Percentiles rank a stretch among this genome's conserved stretches.
phyloP scores from a whole-genome alignment of 1,140 invertebrate genomes.

The Cotesia vestalis region DNA sequence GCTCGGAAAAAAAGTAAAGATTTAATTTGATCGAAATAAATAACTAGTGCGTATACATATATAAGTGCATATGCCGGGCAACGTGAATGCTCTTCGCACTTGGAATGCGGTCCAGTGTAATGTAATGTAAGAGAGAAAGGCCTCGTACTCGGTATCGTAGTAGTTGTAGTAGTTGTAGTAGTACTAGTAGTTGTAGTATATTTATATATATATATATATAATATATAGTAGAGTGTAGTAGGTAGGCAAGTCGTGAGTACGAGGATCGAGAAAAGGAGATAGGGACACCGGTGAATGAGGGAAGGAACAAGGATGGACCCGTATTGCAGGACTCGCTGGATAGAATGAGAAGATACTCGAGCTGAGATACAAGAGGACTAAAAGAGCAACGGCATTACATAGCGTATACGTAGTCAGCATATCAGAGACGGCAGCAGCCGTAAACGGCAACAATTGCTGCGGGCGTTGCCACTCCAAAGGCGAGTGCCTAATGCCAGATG shows the following conservation, averaged over 20 bases:
- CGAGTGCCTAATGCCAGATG: slow-evolving; percentile 60
- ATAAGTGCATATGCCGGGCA: slow-evolving; percentile 23
- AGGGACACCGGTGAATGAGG: neutral
- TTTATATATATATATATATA: too few species aligned
- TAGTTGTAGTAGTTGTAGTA: neutral
- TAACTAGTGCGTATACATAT: slow-evolving; percentile 8
- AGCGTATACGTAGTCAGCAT: slow-evolving; percentile 2
- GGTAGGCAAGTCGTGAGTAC: too few species aligned
- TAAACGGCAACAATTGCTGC: slow-evolving; percentile 61
- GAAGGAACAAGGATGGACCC: neutral
- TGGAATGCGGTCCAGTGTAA: slow-evolving; percentile 31
- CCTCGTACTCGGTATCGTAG: neutral
- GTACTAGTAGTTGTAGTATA: slow-evolving; percentile 7
- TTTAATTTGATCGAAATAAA: too few species aligned
- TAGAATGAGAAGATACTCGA: neutral
- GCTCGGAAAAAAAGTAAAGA: too few species aligned
- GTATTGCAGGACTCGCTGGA: too few species aligned
- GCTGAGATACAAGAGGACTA: neutral
- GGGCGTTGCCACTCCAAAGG: slow-evolving; percentile 60
- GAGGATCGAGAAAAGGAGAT: slow-evolving; percentile 16
- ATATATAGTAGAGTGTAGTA: too few species aligned
- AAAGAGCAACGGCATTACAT: too few species aligned
- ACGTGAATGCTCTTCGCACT: slow-evolving; percentile 30
- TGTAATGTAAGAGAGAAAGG: slow-evolving; percentile 17
- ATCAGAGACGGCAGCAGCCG: slow-evolving; percentile 46